Percentiles rank a stretch among this genome's conserved stretches.
These are phyloP conservation scores for Charanyca ferruginea DNA, from an alignment of 2,888 invertebrate genomes.

Conservation along the genomic window DNA sequence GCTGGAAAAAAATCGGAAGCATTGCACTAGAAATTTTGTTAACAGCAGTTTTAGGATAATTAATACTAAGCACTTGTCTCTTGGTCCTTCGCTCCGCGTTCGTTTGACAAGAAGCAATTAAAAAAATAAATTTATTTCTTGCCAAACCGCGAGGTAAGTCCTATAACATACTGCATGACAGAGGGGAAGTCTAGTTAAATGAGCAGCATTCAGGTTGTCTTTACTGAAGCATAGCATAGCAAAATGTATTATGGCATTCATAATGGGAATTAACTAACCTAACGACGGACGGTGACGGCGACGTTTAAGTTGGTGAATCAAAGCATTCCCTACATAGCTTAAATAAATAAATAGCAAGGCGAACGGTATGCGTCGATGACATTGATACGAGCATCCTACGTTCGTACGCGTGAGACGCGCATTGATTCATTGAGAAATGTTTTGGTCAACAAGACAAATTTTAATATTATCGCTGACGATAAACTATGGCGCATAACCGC, in stretches of 20 bases:
- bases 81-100: background rate
- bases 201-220: conserved; percentile 21
- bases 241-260: conserved; percentile 22
- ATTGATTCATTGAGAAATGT: conserved; percentile 44
- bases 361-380: conserved; percentile 4
- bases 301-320: conserved; percentile 19
- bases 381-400: conserved; percentile 4
- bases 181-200: conserved; percentile 10
- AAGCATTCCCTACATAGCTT: background rate
- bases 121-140: background rate
- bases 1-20: conserved; percentile 59
- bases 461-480: conserved; percentile 30
- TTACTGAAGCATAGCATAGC: background rate
- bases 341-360: too few relatives aligned
- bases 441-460: conserved; percentile 20
- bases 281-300: background rate
- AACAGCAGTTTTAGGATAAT: background rate
- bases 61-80: background rate
- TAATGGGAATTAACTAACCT: conserved; percentile 18
- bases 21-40: conserved; percentile 19
- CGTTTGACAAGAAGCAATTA: background rate
- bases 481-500: conserved; percentile 13
- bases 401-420: conserved; percentile 9
- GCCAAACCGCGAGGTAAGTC: too few relatives aligned
- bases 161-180: background rate